Conservation (phyloP, 2,797 vertebrate genomes). For the Dromococcyx pavoninus region DNA sequence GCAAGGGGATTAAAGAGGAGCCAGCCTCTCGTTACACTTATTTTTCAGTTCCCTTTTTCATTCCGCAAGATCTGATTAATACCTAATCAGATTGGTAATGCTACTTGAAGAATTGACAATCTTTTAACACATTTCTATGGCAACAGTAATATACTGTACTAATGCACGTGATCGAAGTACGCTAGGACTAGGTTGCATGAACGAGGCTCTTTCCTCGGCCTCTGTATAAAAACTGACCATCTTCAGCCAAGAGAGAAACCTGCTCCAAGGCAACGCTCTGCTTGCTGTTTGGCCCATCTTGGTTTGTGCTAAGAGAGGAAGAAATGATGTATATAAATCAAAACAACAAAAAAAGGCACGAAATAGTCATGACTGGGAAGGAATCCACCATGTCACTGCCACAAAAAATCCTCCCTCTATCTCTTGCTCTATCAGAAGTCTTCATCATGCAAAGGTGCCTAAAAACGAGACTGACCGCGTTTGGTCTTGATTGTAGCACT, state of each 20-base stretch:
- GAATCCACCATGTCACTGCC: conserved; percentile 48
- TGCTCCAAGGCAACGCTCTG: background rate
- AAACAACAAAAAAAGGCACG: conserved; percentile 78
- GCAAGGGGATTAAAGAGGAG: conserved; percentile 77
- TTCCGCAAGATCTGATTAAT: conserved; percentile 77
- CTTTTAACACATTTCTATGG: conserved; percentile 86
- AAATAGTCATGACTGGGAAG: conserved; percentile 71
- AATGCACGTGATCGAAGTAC: conserved; percentile 86
- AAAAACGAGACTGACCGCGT: conserved; percentile 56
- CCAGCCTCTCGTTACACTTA: conserved; percentile 83
- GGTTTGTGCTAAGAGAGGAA: conserved; percentile 72
- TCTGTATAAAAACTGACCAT: conserved; percentile 30
- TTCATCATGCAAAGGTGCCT: conserved; percentile 83
- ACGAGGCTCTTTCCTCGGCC: conserved; percentile 61
- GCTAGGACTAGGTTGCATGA: conserved; percentile 75
- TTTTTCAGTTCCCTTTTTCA: conserved; percentile 72
- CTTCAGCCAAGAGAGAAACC: conserved; percentile 44
- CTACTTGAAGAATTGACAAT: conserved; percentile 81
- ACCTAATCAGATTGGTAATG: conserved; percentile 79
- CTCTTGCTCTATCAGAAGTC: conserved; percentile 66
- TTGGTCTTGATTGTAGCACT: conserved; percentile 74
- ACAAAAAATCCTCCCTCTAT: conserved; percentile 58
- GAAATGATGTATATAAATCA: conserved; percentile 68
- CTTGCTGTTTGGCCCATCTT: conserved; percentile 21
- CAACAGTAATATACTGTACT: conserved; percentile 99